Conservation (phyloP, 1,140 invertebrate genomes). For the Bradysia coprophila region DNA sequence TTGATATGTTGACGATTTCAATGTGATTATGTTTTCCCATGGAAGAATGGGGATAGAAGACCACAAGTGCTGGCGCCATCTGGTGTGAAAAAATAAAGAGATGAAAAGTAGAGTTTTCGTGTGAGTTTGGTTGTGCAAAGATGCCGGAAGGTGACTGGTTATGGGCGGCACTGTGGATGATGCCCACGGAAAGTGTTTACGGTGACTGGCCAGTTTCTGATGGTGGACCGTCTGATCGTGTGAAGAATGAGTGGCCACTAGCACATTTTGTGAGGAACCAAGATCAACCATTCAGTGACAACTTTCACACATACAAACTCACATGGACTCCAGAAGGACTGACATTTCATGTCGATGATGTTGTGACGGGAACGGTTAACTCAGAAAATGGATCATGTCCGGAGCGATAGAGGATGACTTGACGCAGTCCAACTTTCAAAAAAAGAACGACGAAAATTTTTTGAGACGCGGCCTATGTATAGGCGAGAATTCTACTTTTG, state of each 20-base stretch:
- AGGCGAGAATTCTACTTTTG: too few species aligned
- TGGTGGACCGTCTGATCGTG: constrained; percentile 33
- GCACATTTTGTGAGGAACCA: constrained; percentile 27
- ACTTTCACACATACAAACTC: constrained; percentile 10
- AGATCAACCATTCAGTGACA: constrained; percentile 9
- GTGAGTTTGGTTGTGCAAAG: too few species aligned
- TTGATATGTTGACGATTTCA: too few species aligned
- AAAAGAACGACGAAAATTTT: too few species aligned
- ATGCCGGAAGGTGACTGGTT: constrained; percentile 54
- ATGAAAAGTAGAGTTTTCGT: too few species aligned
- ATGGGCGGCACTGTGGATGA: constrained; percentile 47
- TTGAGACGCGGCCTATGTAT: constrained; percentile 20
- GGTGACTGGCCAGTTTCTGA: constrained; percentile 33
- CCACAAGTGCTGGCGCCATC: too few species aligned
- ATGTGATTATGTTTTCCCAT: too few species aligned
- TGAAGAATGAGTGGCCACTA: constrained; percentile 26
- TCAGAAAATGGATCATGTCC: too few species aligned
- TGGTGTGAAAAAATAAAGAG: too few species aligned
- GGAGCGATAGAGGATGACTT: too few species aligned
- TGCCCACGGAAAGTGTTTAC: constrained; percentile 33
- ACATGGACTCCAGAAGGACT: constrained; percentile 9
- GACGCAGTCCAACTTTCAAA: too few species aligned
- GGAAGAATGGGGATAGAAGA: too few species aligned
- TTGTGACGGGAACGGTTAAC: constrained; percentile 10
- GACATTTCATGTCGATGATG: constrained; percentile 9